Percentiles rank a stretch among this genome's conserved stretches.
These are phyloP conservation scores for Gadopsis bispinosus DNA, from an alignment of 2,797 vertebrate genomes.

Conservation along the genomic window DNA sequence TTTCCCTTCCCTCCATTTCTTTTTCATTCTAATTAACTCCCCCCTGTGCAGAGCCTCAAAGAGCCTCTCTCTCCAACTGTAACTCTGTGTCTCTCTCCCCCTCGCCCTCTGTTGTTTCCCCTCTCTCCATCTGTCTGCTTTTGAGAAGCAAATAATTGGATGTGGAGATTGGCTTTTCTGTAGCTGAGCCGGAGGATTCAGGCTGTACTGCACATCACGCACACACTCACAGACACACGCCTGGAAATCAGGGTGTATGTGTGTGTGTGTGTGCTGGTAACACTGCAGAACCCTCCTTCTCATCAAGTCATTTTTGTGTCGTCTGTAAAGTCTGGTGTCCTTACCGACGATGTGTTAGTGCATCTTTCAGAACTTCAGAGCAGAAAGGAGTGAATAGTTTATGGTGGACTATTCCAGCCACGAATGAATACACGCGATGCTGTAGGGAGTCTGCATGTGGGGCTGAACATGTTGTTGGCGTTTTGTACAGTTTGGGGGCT, in stretches of 20 bases:
- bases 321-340: not conserved
- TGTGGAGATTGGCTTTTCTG: slow-evolving; percentile 82
- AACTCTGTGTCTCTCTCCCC: slow-evolving; percentile 56
- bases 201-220: slow-evolving; percentile 44
- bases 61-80: slow-evolving; percentile 59
- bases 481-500: not conserved
- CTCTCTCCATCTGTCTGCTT: slow-evolving; percentile 80
- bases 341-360: not conserved
- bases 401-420: not conserved
- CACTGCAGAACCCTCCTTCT: slow-evolving; percentile 1
- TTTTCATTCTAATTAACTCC: slow-evolving; percentile 86
- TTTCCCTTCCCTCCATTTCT: slow-evolving; percentile 67
- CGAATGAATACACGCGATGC: not conserved
- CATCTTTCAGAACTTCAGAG: not conserved
- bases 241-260: slow-evolving; percentile 41
- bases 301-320: not conserved
- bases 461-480: not conserved
- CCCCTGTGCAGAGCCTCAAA: slow-evolving; percentile 79
- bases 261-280: slow-evolving; percentile 8
- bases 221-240: slow-evolving; percentile 42
- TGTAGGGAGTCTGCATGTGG: not conserved
- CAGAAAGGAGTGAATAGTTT: not conserved
- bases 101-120: slow-evolving; percentile 53
- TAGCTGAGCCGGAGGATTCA: slow-evolving; percentile 76
- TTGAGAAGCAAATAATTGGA: slow-evolving; percentile 87